Base-by-base conservation (phyloP, 2,888 invertebrate species). In the Ophion ventricosus region DNA sequence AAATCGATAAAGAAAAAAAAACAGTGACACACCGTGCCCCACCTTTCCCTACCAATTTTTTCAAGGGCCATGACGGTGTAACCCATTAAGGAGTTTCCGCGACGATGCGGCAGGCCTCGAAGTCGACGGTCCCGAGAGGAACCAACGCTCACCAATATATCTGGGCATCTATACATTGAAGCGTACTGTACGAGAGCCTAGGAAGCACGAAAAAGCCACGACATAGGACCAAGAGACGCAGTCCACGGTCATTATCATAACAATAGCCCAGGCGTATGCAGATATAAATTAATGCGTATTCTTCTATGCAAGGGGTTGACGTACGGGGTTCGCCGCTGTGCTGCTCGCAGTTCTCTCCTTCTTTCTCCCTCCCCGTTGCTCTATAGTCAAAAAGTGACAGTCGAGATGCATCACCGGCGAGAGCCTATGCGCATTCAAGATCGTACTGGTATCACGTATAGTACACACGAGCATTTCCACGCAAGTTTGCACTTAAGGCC, bases 261-360 rank as follows among this genome's bases (percentile, higher is more conserved):
- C 92, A 93, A 93, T 92, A 86, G 89, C 70, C 85, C n/a, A n/a
- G 87, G 86, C 89, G 90, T 90, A 91, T 90, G 92, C 91, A 90
- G 92, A 93, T 92, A 93, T 91, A 92, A 93, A 93, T 93, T 93
- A 93, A 93, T 93, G 92, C 91, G 90, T 92, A 91, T 92, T 92
- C 92, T 92, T 91, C 90, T 89, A 88, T 82, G 43, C 82, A 76
- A 89, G 89, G 92, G 90, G 90, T 90, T 90, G 92, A 90, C 89
- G 84, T 81, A 81, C 81, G 88, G 79, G 88, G 79, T 80, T 80
- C 72, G 23, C 74, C 79, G 40, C 69, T 78, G n/a, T 66, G 70
- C 67, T 67, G n/a, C 79, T 78, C 82, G 14, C n/a, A n/a, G n/a
- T 25, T 75, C 83, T 61, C 81, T 83, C 79, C 76, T 77, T 66